Conservation (phyloP, 2,797 vertebrate species). For the Melanotaenia nigrans region DNA sequence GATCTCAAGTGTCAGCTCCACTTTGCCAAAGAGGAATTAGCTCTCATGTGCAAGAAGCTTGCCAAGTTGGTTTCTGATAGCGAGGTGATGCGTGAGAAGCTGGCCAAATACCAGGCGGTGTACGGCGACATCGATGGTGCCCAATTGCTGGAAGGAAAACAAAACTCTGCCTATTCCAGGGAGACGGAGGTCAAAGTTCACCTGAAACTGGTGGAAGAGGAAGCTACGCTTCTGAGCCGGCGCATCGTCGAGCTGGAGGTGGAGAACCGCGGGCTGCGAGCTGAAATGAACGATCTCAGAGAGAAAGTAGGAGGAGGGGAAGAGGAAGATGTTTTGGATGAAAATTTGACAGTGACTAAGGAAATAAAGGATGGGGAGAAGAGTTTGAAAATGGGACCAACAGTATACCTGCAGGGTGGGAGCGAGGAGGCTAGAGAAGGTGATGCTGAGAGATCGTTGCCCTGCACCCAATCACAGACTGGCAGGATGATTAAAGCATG, state of each 20-base stretch:
- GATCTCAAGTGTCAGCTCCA: slow-evolving; percentile 97
- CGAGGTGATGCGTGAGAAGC: slow-evolving; percentile 91
- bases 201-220: slow-evolving; percentile 95
- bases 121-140: slow-evolving; percentile 88
- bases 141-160: slow-evolving; percentile 80
- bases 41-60: slow-evolving; percentile 98
- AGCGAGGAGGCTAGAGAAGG: slow-evolving; percentile 80
- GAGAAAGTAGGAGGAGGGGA: slow-evolving; percentile 83
- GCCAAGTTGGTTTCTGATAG: slow-evolving; percentile 93
- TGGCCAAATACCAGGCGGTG: slow-evolving; percentile 89
- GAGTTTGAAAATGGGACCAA: slow-evolving; percentile 55
- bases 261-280: slow-evolving; percentile 93
- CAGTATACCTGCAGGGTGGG: slow-evolving; percentile 81
- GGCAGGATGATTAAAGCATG: slow-evolving; percentile 78
- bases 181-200: slow-evolving; percentile 94
- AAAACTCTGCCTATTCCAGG: slow-evolving; percentile 83
- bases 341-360: slow-evolving; percentile 65
- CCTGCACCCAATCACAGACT: slow-evolving; percentile 75
- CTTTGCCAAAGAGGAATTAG: slow-evolving; percentile 97
- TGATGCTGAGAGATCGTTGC: slow-evolving; percentile 78
- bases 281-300: slow-evolving; percentile 88
- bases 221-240: slow-evolving; percentile 94
- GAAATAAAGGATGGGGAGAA: slow-evolving; percentile 68
- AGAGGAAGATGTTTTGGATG: slow-evolving; percentile 75
- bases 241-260: slow-evolving; percentile 97